Base-by-base conservation (phyloP, 2,113 vertebrate genomes). In the Chloropsis cyanopogon region DNA sequence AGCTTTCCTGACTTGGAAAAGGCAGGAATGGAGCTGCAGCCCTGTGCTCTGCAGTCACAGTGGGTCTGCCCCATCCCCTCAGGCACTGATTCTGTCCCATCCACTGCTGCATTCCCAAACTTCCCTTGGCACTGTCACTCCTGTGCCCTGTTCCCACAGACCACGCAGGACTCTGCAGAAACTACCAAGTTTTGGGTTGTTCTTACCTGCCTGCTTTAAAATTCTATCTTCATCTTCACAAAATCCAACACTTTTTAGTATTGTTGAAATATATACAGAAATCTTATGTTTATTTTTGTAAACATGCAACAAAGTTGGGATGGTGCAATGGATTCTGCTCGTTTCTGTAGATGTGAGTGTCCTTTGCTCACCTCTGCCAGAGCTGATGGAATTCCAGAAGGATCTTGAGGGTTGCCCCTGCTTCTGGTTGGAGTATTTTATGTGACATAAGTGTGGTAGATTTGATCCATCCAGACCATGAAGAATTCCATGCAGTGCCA, bases 1-100 rank as follows among this genome's bases (percentile, higher is more conserved):
- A 47, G 39, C 8, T 54, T 66, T 26, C 29, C 52, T 73, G 59
- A 3, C 39, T 80, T 57, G 12, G 54, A 15, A 33, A 11, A 78
- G 60, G 39, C 46, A 59, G 29, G 14, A 23, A 5, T 46, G 39
- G 72, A 78, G 46, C 68, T 78, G 73, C 60, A 75, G 42, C 69
- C n/a, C 39, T 18, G 21, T 46, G 76, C 39, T 50, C 52, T 61
- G 54, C 2, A 1, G 5, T 33, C 1, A 0, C 17, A 16, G 18
- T 1, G 26, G 15, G 11, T 57, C 41, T 77, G 25, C 28, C 54
- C 64, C 37, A 2, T 77, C 53, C 1, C 8, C 53, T 9, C 5
- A 10, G 39, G 29, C 41, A 6, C 28, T 1, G 2, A 1, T 8
- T 0, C 0, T 33, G 39, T 64, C 68, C 33, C 2, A 2, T 37